A percentile compares a stretch with the other conserved stretches of the same genome.
Conservation (phyloP, 2,113 vertebrate species). For the Plestiodon gilberti region DNA sequence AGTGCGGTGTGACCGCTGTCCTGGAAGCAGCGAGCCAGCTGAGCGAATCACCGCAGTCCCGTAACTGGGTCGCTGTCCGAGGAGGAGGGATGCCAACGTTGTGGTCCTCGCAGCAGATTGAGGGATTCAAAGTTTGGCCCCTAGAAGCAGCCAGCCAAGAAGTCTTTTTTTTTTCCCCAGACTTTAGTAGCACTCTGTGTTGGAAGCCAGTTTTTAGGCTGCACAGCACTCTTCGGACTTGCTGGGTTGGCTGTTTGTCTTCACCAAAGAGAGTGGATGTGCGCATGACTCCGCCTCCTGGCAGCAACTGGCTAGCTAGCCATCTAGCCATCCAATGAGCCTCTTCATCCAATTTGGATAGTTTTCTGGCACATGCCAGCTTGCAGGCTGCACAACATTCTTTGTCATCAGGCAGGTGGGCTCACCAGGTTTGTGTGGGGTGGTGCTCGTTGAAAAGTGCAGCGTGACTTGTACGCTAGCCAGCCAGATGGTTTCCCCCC, state of each 20-base stretch:
- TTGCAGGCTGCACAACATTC: not conserved
- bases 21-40: too few relatives aligned
- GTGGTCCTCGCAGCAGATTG: too few relatives aligned
- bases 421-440: not conserved
- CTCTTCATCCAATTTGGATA: not conserved
- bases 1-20: too few relatives aligned
- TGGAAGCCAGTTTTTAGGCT: not conserved
- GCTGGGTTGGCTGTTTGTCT: too few relatives aligned
- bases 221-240: not conserved
- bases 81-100: too few relatives aligned
- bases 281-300: too few relatives aligned
- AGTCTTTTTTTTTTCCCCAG: not conserved
- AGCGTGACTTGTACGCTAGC: not conserved
- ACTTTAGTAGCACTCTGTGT: not conserved
- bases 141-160: too few relatives aligned
- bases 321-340: not conserved
- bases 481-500: not conserved
- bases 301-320: too few relatives aligned
- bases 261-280: too few relatives aligned
- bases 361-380: not conserved
- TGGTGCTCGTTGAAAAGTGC: not conserved
- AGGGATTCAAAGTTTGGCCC: too few relatives aligned
- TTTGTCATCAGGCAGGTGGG: not conserved
- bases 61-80: too few relatives aligned
- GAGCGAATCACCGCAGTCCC: too few relatives aligned